Conservation (phyloP, 2,888 invertebrate genomes). For the Opisthograptis luteolata region DNA sequence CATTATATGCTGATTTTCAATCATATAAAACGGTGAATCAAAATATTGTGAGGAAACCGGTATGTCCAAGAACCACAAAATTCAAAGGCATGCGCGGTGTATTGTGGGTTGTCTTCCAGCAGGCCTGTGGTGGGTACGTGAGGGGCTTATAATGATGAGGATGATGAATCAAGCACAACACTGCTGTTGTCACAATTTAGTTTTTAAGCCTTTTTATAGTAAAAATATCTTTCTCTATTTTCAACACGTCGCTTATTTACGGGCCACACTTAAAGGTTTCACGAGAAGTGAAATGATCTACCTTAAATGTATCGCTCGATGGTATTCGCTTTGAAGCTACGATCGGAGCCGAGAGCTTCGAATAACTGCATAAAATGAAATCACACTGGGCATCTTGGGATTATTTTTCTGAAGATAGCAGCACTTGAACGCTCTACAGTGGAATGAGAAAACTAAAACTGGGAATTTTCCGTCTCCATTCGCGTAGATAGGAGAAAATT, state of each 20-base stretch:
- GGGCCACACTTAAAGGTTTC: conserved; percentile 52
- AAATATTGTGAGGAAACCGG: too few relatives aligned
- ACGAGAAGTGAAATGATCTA: conserved; percentile 69
- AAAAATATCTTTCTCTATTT: neutral
- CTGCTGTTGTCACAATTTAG: neutral
- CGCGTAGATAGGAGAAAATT: conserved; percentile 5
- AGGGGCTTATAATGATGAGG: too few relatives aligned
- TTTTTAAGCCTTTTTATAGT: too few relatives aligned
- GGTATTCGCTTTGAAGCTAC: conserved; percentile 66
- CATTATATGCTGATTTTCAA: too few relatives aligned
- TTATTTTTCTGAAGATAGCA: conserved; percentile 44
- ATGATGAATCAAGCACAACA: too few relatives aligned
- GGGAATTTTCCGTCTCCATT: conserved; percentile 20
- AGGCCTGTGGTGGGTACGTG: too few relatives aligned
- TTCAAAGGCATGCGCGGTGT: too few relatives aligned
- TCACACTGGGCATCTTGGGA: conserved; percentile 48
- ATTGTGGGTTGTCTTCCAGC: too few relatives aligned
- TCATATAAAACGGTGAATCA: too few relatives aligned
- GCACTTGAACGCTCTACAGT: conserved; percentile 28
- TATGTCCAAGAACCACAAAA: too few relatives aligned
- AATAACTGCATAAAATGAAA: conserved; percentile 57
- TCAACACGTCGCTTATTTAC: conserved; percentile 40
- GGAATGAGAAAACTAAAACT: conserved; percentile 30
- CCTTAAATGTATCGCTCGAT: conserved; percentile 66
- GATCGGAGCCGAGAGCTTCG: conserved; percentile 55